These are phyloP conservation scores for Anguilla obscura DNA, from an alignment of 2,797 vertebrate genomes.

Conservation along the genomic window DNA sequence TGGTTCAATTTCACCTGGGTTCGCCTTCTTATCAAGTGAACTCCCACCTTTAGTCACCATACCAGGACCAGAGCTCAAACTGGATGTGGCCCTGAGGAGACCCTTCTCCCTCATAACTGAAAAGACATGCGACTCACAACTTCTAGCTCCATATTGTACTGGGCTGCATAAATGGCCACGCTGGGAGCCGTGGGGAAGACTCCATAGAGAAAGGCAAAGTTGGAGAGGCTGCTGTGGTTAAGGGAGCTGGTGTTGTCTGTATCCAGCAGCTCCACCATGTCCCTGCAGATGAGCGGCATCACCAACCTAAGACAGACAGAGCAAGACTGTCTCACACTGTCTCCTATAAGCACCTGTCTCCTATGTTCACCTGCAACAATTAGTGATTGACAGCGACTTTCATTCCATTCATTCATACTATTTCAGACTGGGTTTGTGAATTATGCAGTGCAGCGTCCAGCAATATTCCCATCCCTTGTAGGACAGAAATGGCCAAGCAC, in stretches of 20 bases:
- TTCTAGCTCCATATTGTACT: constrained; percentile 95
- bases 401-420: background rate
- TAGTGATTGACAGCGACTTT: background rate
- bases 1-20: background rate
- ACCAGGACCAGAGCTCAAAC: background rate
- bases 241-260: constrained; percentile 63
- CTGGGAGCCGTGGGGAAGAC: constrained; percentile 95
- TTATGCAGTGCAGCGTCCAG: background rate
- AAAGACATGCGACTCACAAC: constrained; percentile 79
- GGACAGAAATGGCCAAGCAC: background rate
- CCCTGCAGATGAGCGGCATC: constrained; percentile 92
- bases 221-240: constrained; percentile 93
- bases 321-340: background rate
- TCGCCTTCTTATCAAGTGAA: background rate
- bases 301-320: constrained; percentile 77
- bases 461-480: background rate
- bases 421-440: background rate
- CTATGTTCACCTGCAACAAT: background rate
- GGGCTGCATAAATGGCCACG: constrained; percentile 93
- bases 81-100: background rate
- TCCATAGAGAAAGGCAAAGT: constrained; percentile 96
- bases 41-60: background rate
- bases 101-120: background rate
- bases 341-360: too few species aligned
- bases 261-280: constrained; percentile 92